Evolutionary conservation across 64 coral and sea anemone genomes (phyloP), one percentile per base, ranked within the genome.

Genomic region (Trachythela sp.): DNA sequence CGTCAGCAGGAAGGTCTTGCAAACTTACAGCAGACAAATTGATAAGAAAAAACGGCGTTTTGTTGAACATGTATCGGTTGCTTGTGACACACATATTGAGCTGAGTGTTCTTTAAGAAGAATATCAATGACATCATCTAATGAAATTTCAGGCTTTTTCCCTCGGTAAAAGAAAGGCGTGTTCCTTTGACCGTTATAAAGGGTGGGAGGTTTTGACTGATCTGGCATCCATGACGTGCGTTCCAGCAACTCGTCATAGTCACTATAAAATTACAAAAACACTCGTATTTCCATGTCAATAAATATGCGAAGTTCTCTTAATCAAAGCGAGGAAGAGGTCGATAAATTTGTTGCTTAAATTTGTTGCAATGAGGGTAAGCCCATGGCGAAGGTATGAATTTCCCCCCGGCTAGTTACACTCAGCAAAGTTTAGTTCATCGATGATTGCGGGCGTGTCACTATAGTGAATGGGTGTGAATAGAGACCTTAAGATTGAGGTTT

Each of bases 11-110:
- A 42, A 94, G 85, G 83, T 94, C 88, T 59, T 94, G 64, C 31
- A 94, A 39, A 54, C 75, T 89, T 54, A 90, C 85, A 42, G 92
- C 83, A 22, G 48, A 71, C 76, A 84, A 85, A 89, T 75, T 93
- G 20, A 93, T 86, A 27, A 90, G 84, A 85, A 90, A 88, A n/a
- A 51, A 94, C 85, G n/a, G 88, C 84, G 54, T 94, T 94, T 87
- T 67, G 88, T 50, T 94, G 92, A 13, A 94, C 92, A 88, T 90
- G 92, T 70, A 90, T 87, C 8, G 88, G 88, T 90, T 94, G 88
- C 45, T 89, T 50, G 35, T 49, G 29, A 40, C 92, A 93, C 56
- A 93, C 50, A 35, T 93, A 93, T 48, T 72, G 49, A 35, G 41
- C 45, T 41, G 36, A 22, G 67, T 93, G 87, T 40, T 93, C 92